Base-by-base conservation (phyloP, 2,797 vertebrate genomes). In the Pseudomugil tenellus region DNA sequence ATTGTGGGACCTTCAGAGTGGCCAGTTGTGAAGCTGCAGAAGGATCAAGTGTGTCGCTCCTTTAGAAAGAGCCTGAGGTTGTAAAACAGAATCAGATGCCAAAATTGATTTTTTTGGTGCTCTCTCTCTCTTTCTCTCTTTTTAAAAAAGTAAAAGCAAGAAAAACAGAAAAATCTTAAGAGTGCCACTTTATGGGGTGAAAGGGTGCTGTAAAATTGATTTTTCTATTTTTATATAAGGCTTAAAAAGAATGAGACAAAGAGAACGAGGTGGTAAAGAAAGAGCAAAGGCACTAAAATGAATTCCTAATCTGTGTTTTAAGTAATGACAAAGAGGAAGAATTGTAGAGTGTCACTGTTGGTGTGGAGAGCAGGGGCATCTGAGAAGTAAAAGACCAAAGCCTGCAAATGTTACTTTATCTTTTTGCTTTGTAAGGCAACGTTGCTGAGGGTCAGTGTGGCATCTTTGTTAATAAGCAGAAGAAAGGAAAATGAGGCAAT, bases 121-220 rank as follows among this genome's bases (percentile, higher is more conserved):
- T 3, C 37, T 16, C 34, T 35, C 10, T 32, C 32, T 32, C 8
- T 32, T 58, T 31, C 6, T 49, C 60, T 63, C 75, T 67, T 70
- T 77, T 67, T 28, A 77, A 74, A 58, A 51, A 53, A 52, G 51
- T 6, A 81, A 79, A 72, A 62, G 46, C 32, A 78, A 82, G 79
- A 83, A 49, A 60, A 79, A 58, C 74, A 84, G 76, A 72, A 71
- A 79, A 74, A 74, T 63, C 61, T 60, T 57, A 83, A 85, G 82
- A 77, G 79, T 77, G 89, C 53, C 80, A 79, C 79, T 90, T 91
- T 91, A 84, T 72, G 74, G 76, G 26, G 34, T 58, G 41, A 74
- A 72, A 83, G 54, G 78, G 75, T 32, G 86, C 84, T 83, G 90
- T 92, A 80, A 92, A 93, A 94, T 92, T 58, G 89, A 93, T 52